phyloP scores from a whole-genome alignment of 2,797 vertebrate species.

The Euthynnus affinis region DNA sequence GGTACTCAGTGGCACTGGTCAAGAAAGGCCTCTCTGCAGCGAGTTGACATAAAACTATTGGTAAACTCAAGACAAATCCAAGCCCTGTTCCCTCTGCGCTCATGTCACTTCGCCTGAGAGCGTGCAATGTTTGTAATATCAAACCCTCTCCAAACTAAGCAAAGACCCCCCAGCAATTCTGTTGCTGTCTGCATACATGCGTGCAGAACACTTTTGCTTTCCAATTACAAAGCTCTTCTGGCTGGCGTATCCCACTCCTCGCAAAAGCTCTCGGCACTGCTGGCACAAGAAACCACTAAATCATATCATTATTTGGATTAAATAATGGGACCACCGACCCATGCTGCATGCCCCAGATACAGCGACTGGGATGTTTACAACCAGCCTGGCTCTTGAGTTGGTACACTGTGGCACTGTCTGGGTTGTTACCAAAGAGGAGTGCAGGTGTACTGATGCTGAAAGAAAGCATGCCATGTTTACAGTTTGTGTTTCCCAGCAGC shows the following conservation, averaged over 20 bases:
- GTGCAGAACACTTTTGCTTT: conserved; percentile 56
- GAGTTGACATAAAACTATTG: conserved; percentile 49
- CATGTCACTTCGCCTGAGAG: conserved; percentile 23
- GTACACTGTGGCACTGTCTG: conserved; percentile 34
- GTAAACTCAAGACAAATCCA: conserved; percentile 40
- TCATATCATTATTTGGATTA: conserved; percentile 74
- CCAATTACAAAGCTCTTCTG: conserved; percentile 49
- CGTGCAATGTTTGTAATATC: conserved; percentile 46
- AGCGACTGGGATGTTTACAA: conserved; percentile 51
- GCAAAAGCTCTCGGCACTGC: conserved; percentile 47
- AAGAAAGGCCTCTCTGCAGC: conserved; percentile 47
- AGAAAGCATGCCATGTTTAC: conserved; percentile 55
- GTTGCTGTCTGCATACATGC: conserved; percentile 38
- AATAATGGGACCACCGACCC: conserved; percentile 76
- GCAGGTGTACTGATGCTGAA: conserved; percentile 61
- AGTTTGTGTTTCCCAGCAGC: conserved; percentile 72
- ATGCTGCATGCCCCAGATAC: conserved; percentile 63
- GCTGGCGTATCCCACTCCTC: conserved; percentile 41
- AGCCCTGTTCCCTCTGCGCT: conserved; percentile 28
- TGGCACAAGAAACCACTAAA: conserved; percentile 60
- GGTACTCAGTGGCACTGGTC: conserved; percentile 60
- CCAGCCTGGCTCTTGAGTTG: conserved; percentile 21
- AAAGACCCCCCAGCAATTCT: conserved; percentile 43
- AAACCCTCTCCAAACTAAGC: conserved; percentile 36
- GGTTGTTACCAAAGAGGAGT: conserved; percentile 31